Evolutionary conservation across 2,113 vertebrate species (phyloP).

Genomic region (Mesembrinibis cayennensis): DNA sequence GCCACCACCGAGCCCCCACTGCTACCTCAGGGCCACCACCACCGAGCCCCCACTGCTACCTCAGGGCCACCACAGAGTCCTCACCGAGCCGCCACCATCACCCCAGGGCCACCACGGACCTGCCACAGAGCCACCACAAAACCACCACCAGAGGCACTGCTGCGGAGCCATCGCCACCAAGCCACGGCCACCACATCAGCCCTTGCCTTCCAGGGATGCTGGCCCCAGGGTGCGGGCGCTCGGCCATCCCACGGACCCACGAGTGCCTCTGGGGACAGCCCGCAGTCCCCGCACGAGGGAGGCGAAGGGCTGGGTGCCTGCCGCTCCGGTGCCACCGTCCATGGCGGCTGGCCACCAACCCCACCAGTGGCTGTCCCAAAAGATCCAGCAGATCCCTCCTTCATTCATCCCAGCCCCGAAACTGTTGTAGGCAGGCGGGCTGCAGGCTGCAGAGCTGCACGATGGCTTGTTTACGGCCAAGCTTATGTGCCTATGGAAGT

Average conservation of each 20-base stretch:
- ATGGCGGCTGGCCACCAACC: not conserved
- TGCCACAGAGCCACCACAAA: not conserved
- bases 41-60: not conserved
- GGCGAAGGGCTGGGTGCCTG: too few relatives aligned
- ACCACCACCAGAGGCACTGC: not conserved
- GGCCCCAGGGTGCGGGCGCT: not conserved
- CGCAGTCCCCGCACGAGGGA: fast-evolving
- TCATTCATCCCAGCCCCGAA: not conserved
- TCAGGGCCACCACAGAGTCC: not conserved
- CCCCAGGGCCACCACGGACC: fast-evolving
- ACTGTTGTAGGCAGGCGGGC: too few relatives aligned
- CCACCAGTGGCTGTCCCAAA: fast-evolving
- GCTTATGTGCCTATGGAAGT: not conserved
- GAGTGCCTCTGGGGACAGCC: not conserved
- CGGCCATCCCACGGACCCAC: fast-evolving
- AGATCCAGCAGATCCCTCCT: not conserved
- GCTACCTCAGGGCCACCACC: not conserved
- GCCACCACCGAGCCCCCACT: too few relatives aligned
- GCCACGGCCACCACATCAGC: fast-evolving
- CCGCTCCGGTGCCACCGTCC: not conserved
- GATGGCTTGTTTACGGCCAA: fast-evolving
- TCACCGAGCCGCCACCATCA: not conserved
- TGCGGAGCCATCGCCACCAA: not conserved
- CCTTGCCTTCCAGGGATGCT: not conserved
- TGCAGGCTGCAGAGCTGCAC: not conserved